Evolutionary conservation across 2,797 vertebrate species (phyloP), one percentile per base, ranked within the genome.

Genomic region (Rhabdomys pumilio): DNA sequence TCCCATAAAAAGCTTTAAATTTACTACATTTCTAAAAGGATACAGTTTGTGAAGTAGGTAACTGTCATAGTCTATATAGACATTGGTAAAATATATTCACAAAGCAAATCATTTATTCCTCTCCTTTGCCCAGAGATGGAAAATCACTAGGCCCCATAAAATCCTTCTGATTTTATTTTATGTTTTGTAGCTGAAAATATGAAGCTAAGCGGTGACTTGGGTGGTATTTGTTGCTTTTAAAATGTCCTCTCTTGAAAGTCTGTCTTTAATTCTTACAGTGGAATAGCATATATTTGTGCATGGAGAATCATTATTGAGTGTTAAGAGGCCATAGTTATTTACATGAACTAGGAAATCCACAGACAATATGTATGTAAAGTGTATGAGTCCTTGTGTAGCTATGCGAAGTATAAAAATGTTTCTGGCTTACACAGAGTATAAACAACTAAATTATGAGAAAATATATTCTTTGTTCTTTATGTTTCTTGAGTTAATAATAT

Each of bases 21-120:
- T 97, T 97, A 93, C 53, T 95, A 1, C 44, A 29, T 91, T 95
- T 89, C 57, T 97, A 97, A 97, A 98, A 95, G 29, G 50, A 80
- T 84, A 75, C 22, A 73, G 61, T 95, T 93, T 96, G 22, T 92
- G 34, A 61, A 96, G 85, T 63, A 92, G 83, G 41, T 97, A 88
- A 94, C 80, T 97, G 82, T 85, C 87, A 97, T 31, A 90, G 83
- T 90, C 76, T 95, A 47, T 87, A 83, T 41, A 94, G 86, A 91
- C 50, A 69, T 59, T 69, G 77, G 31, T 97, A 90, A 98, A 97
- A 95, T 93, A 50, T 22, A 84, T 90, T 72, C 44, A 75, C 13
- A 59, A 50, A 65, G 5, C 59, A 92, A 22, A 41, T 88, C 77
- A 92, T 91, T 94, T 93, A 84, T 75, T 96, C 69, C 15, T 96